These are phyloP conservation scores for Thymelicus acteon DNA, from an alignment of 2,888 invertebrate genomes.

Conservation along the genomic window DNA sequence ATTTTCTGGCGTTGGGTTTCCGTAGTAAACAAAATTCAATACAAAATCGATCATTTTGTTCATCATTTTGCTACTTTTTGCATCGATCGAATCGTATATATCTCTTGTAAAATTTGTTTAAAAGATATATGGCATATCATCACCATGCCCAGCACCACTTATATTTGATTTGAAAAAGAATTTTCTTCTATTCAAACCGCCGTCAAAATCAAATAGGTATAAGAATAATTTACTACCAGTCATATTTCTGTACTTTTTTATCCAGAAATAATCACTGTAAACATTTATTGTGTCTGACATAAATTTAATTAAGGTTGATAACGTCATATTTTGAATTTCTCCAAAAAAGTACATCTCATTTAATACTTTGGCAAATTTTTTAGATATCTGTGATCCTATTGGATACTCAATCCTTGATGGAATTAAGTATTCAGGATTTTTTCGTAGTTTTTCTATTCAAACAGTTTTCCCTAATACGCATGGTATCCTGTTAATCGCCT, in stretches of 20 bases:
- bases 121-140: conserved; percentile 44
- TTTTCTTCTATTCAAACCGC: conserved; percentile 43
- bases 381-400: conserved; percentile 42
- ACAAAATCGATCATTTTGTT: conserved; percentile 42
- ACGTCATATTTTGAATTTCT: conserved; percentile 39
- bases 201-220: conserved; percentile 46
- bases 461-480: conserved; percentile 33
- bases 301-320: conserved; percentile 39
- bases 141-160: conserved; percentile 43
- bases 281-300: conserved; percentile 47
- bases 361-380: conserved; percentile 46
- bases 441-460: conserved; percentile 34
- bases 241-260: conserved; percentile 38
- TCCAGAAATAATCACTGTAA: conserved; percentile 42
- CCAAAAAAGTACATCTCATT: conserved; percentile 50
- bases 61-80: conserved; percentile 39
- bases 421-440: conserved; percentile 48
- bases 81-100: conserved; percentile 39
- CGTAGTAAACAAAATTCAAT: conserved; percentile 49
- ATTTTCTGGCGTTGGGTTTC: conserved; percentile 47
- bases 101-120: conserved; percentile 40
- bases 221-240: conserved; percentile 42
- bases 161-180: conserved; percentile 19
- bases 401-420: conserved; percentile 52
- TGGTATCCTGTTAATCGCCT: conserved; percentile 52